These are phyloP conservation scores for Ormia ochracea DNA, from an alignment of 2,888 invertebrate genomes.

Conservation along the genomic window DNA sequence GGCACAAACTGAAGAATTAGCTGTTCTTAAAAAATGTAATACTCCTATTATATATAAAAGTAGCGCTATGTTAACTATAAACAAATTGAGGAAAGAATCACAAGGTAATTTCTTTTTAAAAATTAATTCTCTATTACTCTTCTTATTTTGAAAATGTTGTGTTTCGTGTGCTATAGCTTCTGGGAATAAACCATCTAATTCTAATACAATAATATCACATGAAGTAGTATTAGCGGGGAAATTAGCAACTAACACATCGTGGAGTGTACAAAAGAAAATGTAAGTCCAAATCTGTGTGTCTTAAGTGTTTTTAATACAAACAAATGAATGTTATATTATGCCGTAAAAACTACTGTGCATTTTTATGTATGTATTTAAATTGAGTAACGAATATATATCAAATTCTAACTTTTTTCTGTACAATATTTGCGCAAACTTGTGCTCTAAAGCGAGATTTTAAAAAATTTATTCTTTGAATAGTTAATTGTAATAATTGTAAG, in stretches of 20 bases:
- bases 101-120: slow-evolving; percentile 59
- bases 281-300: slow-evolving; percentile 65
- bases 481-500: too few species aligned
- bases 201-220: slow-evolving; percentile 79
- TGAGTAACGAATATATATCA: too few species aligned
- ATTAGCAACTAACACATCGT: slow-evolving; percentile 80
- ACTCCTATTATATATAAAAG: slow-evolving; percentile 86
- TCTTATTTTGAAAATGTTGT: too few species aligned
- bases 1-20: slow-evolving; percentile 84
- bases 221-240: slow-evolving; percentile 82
- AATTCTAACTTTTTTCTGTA: too few species aligned
- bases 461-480: too few species aligned
- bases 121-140: not conserved
- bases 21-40: slow-evolving; percentile 86
- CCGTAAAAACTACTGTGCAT: too few species aligned
- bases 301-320: too few species aligned
- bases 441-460: too few species aligned
- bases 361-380: too few species aligned
- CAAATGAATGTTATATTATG: too few species aligned
- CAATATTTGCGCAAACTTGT: too few species aligned
- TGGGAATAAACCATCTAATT: slow-evolving; percentile 71
- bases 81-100: slow-evolving; percentile 83
- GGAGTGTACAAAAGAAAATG: slow-evolving; percentile 82
- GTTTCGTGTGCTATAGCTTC: slow-evolving; percentile 70
- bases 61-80: slow-evolving; percentile 85